Percentiles rank a stretch among this genome's conserved stretches.
Evolutionary conservation across 92 coral and sea anemone species (phyloP).

Genomic region (Zoanthus sansibaricus): DNA sequence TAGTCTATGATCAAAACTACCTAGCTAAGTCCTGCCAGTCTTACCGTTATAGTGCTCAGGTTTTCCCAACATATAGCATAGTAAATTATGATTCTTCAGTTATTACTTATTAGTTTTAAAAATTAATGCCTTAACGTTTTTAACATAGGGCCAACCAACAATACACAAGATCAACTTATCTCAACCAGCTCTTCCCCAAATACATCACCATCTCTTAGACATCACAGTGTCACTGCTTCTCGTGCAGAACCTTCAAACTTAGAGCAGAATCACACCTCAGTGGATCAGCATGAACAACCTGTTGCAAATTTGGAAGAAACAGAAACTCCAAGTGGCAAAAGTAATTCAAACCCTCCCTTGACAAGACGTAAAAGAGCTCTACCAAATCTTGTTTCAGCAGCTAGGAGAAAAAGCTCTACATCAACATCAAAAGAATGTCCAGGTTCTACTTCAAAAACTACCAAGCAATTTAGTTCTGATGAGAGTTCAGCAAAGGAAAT

Average conservation of each 20-base stretch:
- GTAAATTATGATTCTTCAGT: too few relatives aligned
- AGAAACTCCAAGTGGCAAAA: slow-evolving; percentile 7
- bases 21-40: too few relatives aligned
- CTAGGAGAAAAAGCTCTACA: slow-evolving; percentile 54
- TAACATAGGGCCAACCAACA: slow-evolving; percentile 2
- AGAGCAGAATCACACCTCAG: neutral
- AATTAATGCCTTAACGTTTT: neutral
- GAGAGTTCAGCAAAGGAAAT: slow-evolving; percentile 23
- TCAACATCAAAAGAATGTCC: slow-evolving; percentile 62
- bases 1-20: too few relatives aligned
- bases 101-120: too few relatives aligned
- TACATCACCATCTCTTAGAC: neutral
- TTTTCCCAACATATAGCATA: too few relatives aligned
- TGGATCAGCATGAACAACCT: slow-evolving; percentile 15
- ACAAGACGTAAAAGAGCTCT: slow-evolving; percentile 74
- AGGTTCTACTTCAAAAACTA: slow-evolving; percentile 30
- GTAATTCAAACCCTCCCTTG: slow-evolving; percentile 9
- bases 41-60: too few relatives aligned
- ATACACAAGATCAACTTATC: slow-evolving; percentile 10
- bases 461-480: neutral
- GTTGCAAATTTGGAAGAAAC: slow-evolving; percentile 3
- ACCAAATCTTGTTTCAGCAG: slow-evolving; percentile 75
- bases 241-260: slow-evolving; percentile 23
- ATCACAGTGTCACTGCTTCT: neutral
- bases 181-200: neutral